These are phyloP conservation scores for Cygnus olor DNA, from an alignment of 2,797 vertebrate genomes.

Conservation along the genomic window DNA sequence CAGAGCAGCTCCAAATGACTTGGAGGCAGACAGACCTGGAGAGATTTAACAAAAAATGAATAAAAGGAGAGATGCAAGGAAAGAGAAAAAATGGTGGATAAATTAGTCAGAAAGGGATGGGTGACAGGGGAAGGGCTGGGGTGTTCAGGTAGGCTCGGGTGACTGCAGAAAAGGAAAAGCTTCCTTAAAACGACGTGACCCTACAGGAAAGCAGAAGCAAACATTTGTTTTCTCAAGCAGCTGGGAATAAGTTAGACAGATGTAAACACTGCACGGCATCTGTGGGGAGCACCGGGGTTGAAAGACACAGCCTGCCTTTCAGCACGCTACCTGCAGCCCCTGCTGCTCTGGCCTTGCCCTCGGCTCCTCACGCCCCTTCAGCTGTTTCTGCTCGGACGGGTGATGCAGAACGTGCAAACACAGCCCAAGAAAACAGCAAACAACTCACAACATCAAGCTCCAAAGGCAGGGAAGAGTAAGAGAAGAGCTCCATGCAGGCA, in stretches of 20 bases:
- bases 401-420: not conserved
- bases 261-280: not conserved
- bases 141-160: not conserved
- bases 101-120: not conserved
- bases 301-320: constrained; percentile 27
- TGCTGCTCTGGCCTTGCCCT: not conserved
- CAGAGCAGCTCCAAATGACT: not conserved
- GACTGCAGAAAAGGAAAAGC: not conserved
- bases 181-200: not conserved
- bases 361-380: not conserved
- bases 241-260: not conserved
- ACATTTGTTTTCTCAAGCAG: not conserved
- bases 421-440: not conserved
- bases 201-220: not conserved
- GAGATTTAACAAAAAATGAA: not conserved
- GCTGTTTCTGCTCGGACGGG: constrained; percentile 5
- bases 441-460: not conserved
- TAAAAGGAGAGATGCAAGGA: not conserved
- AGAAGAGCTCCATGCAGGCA: not conserved
- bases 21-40: not conserved
- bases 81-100: not conserved
- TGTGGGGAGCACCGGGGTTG: not conserved
- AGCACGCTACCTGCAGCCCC: not conserved
- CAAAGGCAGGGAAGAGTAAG: not conserved
- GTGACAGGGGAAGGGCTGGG: not conserved